These are phyloP conservation scores for Telmatochromis sp. DNA, from an alignment of 2,113 vertebrate genomes.

Conservation along the genomic window DNA sequence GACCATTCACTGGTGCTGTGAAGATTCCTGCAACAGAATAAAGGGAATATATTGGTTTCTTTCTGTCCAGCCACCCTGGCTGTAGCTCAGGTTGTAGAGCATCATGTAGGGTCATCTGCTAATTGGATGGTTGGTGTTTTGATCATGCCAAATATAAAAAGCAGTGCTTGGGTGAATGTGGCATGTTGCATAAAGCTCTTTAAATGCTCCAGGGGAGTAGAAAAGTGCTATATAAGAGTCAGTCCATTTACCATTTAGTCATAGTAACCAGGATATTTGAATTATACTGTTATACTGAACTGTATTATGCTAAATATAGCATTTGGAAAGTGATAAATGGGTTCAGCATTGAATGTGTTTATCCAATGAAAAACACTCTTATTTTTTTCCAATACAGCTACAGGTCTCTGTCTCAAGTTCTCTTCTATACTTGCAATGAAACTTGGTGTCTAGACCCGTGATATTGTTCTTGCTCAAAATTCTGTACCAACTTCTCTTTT, in stretches of 20 bases:
- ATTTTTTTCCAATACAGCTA: not conserved
- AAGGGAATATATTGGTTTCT: accelerated
- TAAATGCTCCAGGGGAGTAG: not conserved
- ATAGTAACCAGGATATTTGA: not conserved
- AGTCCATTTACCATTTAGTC: not conserved
- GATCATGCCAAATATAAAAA: not conserved
- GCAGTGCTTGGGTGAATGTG: not conserved
- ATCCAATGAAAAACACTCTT: not conserved
- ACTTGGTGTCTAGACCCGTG: not conserved
- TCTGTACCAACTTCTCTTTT: not conserved
- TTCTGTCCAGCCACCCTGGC: not conserved
- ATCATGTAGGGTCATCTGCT: not conserved
- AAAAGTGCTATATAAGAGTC: not conserved
- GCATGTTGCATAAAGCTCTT: not conserved
- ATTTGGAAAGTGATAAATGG: not conserved
- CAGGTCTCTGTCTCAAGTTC: not conserved
- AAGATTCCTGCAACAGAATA: constrained; percentile 27
- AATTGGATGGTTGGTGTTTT: not conserved
- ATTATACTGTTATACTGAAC: not conserved
- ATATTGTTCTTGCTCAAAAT: not conserved
- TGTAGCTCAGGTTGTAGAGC: not conserved
- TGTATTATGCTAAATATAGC: not conserved
- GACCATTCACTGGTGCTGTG: constrained; percentile 4
- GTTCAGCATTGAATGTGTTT: not conserved
- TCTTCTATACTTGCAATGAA: not conserved